phyloP scores from a whole-genome alignment of 2,888 invertebrate genomes.

The Caenorhabditis angaria region DNA sequence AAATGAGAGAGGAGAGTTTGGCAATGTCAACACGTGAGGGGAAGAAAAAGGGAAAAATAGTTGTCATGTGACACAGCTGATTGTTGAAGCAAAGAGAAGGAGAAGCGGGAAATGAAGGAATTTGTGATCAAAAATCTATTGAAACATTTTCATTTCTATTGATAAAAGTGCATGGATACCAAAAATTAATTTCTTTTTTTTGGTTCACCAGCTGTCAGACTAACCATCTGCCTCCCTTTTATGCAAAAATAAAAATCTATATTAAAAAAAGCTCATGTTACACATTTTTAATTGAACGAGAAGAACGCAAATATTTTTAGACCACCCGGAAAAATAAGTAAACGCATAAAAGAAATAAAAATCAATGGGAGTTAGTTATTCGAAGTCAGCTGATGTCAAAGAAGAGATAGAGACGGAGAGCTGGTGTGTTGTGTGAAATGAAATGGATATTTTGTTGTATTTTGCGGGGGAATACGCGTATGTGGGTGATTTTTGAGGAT shows the following conservation, averaged over 20 bases:
- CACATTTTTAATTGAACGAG: no score
- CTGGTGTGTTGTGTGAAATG: not conserved
- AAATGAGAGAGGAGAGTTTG: no score
- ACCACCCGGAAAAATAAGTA: no score
- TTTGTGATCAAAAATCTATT: not conserved
- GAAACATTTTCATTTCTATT: no score
- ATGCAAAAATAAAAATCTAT: no score
- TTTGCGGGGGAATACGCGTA: not conserved
- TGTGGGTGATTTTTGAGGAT: constrained; percentile 10
- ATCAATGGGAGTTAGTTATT: not conserved
- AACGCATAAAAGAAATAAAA: no score
- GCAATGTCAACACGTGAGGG: not conserved
- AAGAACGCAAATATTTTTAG: no score
- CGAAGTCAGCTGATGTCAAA: not conserved
- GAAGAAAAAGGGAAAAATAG: not conserved
- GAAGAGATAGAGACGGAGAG: not conserved
- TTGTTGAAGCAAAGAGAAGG: not conserved
- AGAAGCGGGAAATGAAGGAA: not conserved
- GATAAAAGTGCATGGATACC: no score
- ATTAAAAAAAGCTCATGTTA: no score
- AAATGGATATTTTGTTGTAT: not conserved
- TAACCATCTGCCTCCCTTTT: no score
- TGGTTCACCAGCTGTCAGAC: no score
- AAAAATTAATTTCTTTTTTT: no score
- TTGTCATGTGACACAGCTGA: not conserved